Base-by-base conservation (phyloP, 1,140 invertebrate species). In the Diachasma alloeum region DNA sequence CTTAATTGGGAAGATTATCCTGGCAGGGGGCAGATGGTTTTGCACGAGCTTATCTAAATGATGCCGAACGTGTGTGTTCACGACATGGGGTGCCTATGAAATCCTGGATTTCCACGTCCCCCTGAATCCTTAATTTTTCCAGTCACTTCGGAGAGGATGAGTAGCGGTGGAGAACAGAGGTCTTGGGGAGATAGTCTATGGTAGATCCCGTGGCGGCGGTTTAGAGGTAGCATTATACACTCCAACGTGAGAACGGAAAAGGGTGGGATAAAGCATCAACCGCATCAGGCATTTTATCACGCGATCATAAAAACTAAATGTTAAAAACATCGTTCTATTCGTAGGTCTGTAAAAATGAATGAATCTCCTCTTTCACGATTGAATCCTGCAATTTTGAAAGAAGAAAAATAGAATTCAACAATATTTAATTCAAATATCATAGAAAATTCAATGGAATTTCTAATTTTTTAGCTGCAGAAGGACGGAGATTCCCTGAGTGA, bases 1-100 rank as follows among this genome's bases (percentile, higher is more conserved):
- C 39, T 72, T 77, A 77, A 77, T 77, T 77, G 48, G 71, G 70
- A 73, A 73, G 76, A 73, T 77, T 77, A 77, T 46, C 70, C 22
- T 26, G 15, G 48, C 48, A 53, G 70, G 63, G 42, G 76, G 48
- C 76, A 77, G 76, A 67, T 77, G 71, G 69, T 67, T 42, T 59
- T 37, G 31, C 44, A 59, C 24, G 10, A 17, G 71, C 48, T 77
- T 67, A 73, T 69, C 71, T 59, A 37, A 68, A 77, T 44, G 19
- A 73, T 22, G 59, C 63, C 42, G 19, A 69, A 73, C 48, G 46
- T 37, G n/a, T 53, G 19, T 56, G 11, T 63, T 22, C 56, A 24
- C 48, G 10, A 42, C 44, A 39, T n/a, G 46, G 36, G 59, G 39
- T 26, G 4, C 26, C 37, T 59, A 31, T 44, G 42, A 13, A 17